Conservation (phyloP, 2,113 vertebrate genomes). For the Scortum barcoo region DNA sequence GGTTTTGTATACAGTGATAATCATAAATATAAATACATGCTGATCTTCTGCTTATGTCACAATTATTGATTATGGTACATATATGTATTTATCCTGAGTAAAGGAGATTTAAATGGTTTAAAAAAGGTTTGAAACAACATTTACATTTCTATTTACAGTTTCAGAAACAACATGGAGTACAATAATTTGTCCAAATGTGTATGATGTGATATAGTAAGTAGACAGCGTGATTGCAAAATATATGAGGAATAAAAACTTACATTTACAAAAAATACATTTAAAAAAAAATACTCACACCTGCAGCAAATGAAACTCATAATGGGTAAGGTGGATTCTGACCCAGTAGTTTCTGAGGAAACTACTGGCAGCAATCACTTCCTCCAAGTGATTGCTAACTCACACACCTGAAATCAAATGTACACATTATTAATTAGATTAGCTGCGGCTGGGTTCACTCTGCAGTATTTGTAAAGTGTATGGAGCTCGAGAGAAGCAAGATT, state of each 20-base stretch:
- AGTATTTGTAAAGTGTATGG: not conserved
- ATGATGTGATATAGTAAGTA: not conserved
- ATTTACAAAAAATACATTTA: not conserved
- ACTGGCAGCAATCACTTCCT: not conserved
- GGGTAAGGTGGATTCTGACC: too few species aligned
- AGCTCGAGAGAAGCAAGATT: not conserved
- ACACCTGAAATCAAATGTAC: not conserved
- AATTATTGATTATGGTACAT: not conserved
- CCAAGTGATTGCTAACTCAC: not conserved
- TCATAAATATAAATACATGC: too few species aligned
- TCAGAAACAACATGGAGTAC: not conserved
- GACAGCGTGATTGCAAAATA: not conserved
- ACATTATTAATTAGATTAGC: not conserved
- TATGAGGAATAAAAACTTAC: not conserved
- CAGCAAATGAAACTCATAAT: not conserved
- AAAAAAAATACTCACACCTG: not conserved
- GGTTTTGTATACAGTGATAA: not conserved
- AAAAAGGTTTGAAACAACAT: not conserved
- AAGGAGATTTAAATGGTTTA: not conserved
- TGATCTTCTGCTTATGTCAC: not conserved
- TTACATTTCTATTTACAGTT: too few species aligned
- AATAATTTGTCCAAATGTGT: not conserved
- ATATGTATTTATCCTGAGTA: not conserved
- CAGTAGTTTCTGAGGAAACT: not conserved
- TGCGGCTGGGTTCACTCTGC: not conserved